Percentiles rank a stretch among this genome's conserved stretches.
Conservation (phyloP, 2,113 vertebrate genomes). For the Scomber japonicus region DNA sequence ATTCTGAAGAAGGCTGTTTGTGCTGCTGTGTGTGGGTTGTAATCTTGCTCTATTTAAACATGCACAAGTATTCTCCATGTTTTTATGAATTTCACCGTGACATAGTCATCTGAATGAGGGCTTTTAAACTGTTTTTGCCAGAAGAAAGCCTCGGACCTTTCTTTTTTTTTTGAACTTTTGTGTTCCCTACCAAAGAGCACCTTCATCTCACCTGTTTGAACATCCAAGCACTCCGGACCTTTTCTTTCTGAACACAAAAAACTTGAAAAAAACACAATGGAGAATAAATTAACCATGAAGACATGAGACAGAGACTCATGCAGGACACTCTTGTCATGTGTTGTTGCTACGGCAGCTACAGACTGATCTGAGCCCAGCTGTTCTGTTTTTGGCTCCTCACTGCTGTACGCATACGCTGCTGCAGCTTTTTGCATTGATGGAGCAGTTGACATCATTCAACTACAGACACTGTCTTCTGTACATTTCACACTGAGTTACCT, state of each 20-base stretch:
- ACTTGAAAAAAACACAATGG: not conserved
- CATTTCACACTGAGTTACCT: not conserved
- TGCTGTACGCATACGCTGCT: not conserved
- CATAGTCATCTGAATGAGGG: too few species aligned
- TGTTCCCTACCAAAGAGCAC: not conserved
- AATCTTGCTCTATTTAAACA: too few species aligned
- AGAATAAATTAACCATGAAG: constrained; percentile 5
- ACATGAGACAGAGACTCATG: constrained; percentile 25
- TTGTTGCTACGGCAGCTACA: not conserved
- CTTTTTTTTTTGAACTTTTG: not conserved
- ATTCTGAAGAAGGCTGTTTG: too few species aligned
- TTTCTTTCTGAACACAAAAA: not conserved
- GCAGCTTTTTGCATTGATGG: constrained; percentile 2
- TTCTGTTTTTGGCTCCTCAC: not conserved
- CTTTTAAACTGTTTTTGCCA: too few species aligned
- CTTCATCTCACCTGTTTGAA: not conserved
- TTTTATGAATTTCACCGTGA: too few species aligned
- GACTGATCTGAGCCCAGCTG: constrained; percentile 8
- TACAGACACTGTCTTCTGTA: not conserved
- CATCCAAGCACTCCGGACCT: too few species aligned
- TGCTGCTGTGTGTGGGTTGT: too few species aligned
- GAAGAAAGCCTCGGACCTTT: too few species aligned
- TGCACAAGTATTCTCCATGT: too few species aligned
- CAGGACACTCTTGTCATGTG: not conserved
- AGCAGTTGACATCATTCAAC: not conserved